phyloP scores from a whole-genome alignment of 2,113 vertebrate genomes.

The Penelope pileata region DNA sequence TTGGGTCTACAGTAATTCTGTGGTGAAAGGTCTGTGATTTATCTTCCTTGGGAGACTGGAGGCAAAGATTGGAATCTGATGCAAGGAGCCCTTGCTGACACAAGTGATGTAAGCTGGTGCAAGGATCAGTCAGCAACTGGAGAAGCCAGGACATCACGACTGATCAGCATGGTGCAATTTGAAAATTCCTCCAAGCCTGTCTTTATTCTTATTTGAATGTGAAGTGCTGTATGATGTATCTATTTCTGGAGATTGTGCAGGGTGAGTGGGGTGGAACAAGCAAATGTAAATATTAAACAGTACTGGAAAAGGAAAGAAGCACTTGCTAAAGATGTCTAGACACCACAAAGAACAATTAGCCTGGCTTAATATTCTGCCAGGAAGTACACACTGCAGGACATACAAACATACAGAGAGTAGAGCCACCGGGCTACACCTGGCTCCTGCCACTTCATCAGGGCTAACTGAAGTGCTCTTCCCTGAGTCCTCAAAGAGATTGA shows the following conservation, averaged over 20 bases:
- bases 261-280: not conserved
- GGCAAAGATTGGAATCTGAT: not conserved
- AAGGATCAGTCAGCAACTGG: not conserved
- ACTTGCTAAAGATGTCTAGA: not conserved
- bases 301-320: not conserved
- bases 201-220: not conserved
- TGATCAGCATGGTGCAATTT: not conserved
- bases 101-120: not conserved
- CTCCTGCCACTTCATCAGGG: conserved; percentile 15
- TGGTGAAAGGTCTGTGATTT: not conserved
- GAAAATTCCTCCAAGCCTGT: not conserved
- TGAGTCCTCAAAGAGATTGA: conserved; percentile 6
- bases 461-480: conserved; percentile 42
- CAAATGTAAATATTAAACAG: not conserved
- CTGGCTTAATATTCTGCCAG: conserved; percentile 18
- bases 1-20: not conserved
- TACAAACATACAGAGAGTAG: conserved; percentile 7
- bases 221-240: not conserved
- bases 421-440: conserved; percentile 34
- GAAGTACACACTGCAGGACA: conserved; percentile 3
- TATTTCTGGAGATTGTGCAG: not conserved
- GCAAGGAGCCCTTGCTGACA: not conserved
- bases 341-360: conserved; percentile 19
- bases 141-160: not conserved
- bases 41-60: not conserved